Base-by-base conservation (phyloP, 2,797 vertebrate genomes). In the Argya squamiceps region DNA sequence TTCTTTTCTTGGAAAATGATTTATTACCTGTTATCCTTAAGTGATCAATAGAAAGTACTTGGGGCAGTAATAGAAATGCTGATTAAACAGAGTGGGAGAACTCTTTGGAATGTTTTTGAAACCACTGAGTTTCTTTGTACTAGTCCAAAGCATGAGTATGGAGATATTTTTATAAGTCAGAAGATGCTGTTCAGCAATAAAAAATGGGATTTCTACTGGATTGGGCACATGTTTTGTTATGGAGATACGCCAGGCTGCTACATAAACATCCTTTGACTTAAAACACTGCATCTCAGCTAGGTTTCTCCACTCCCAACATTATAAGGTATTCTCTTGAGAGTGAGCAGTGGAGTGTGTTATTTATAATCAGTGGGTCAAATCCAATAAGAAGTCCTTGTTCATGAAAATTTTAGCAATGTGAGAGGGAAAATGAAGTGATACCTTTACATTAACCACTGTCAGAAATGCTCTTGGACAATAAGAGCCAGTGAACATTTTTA, bases 141-240 rank as follows among this genome's bases (percentile, higher is more conserved):
- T 53, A 68, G 34, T 37, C 26, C 30, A 62, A 73, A 55, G 26
- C 19, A 65, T 75, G 41, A 67, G 6, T 55, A 62, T 58, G 53
- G 83, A 79, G 64, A n/a, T 53, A 58, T 58, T 62, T 84, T 76
- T 89, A n/a, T 67, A 73, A 71, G 34, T 79, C 52, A 17, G 27
- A 86, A 92, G 67, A 91, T 92, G 52, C 59, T 94, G 71, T 79
- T 93, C 47, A 90, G 80, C 74, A 82, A 39, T 86, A 76, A 49
- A 73, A 92, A 73, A 47, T 46, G 47, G 27, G 21, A 73, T 90
- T 96, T 86, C 69, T 90, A 41, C 23, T 47, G 58, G n/a, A 59
- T 17, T 79, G 15, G 55, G 55, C 55, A 60, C 63, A 24, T 62
- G 21, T 82, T 93, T 92, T 75, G 39, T 56, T 73, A 11, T 60